phyloP scores from a whole-genome alignment of 2,797 vertebrate species.

The Sebastes melanostomus region DNA sequence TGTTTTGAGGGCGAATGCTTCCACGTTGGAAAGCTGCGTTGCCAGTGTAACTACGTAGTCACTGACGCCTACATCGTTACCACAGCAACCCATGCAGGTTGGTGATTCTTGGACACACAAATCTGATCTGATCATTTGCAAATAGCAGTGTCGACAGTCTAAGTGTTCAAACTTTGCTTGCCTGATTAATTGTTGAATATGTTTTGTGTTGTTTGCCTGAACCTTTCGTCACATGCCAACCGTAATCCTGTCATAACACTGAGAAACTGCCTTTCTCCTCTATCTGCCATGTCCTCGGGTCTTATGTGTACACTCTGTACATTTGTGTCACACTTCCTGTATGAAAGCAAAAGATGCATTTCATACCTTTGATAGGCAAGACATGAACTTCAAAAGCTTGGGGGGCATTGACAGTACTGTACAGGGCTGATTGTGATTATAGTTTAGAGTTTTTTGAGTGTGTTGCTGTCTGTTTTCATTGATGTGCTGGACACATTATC shows the following conservation, averaged over 20 bases:
- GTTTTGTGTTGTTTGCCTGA: neutral
- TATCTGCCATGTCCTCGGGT: neutral
- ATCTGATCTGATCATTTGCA: neutral
- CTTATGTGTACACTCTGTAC: neutral
- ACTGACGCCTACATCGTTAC: neutral
- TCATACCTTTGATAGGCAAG: neutral
- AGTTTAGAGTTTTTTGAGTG: constrained; percentile 9
- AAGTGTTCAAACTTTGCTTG: neutral
- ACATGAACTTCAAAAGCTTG: neutral
- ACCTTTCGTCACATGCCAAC: neutral
- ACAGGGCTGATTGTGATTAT: constrained; percentile 33
- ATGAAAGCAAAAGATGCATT: neutral
- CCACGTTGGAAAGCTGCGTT: neutral
- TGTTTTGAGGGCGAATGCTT: no score
- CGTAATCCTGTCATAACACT: neutral
- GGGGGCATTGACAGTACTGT: neutral
- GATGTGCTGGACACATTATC: constrained; percentile 27
- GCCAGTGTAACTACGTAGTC: neutral
- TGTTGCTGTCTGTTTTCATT: constrained; percentile 26
- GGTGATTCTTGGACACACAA: neutral
- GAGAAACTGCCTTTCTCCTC: neutral
- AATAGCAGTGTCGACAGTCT: neutral
- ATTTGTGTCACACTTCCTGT: neutral
- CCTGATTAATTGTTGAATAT: neutral
- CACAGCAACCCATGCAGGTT: neutral